Base-by-base conservation (phyloP, 1,140 invertebrate genomes). In the Drosophila nigromelanica region DNA sequence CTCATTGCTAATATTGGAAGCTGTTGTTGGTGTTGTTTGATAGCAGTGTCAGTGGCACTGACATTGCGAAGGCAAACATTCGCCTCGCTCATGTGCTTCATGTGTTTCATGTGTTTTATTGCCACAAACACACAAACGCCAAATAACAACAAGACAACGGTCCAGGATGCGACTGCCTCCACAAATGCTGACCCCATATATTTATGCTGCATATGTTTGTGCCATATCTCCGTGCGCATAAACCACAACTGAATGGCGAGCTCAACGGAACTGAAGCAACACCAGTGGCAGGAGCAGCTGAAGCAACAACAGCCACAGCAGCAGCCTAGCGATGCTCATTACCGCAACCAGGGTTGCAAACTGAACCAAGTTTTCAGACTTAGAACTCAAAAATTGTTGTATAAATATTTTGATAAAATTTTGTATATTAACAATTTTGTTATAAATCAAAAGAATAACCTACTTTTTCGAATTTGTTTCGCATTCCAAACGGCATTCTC, bases 171-270 rank as follows among this genome's bases (percentile, higher is more conserved):
- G 58, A 73, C 54, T 69, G 59, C 50, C 48, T 61, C 47, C 75
- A 47, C 54, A 60, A 35, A 73, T 62, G 60, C 58, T 52, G 52
- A 73, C 39, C 48, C 24, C 63, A 69, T 78, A 87, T 86, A 82
- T 86, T 89, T 87, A 81, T 89, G 83, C 83, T 75, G 71, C 83
- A 87, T 87, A 87, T 87, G 82, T 78, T 81, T 73, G 67, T 79
- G 83, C 83, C 83, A 82, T 89, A 87, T 87, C 82, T 87, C 58
- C 66, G 73, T 59, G 68, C 60, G 64, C 83, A 86, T 87, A 87
- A 87, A 78, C 82, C 82, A 87, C 83, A 87, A 89, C 75, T 89
- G 78, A 81, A 87, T 77, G 63, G 69, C 70, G 72, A 68, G 39
- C 60, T 64, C 78, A 66, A 76, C 78, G 75, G 78, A 86, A 82